These are phyloP conservation scores for Aramus guarauna DNA, from an alignment of 2,113 vertebrate species.

Conservation along the genomic window DNA sequence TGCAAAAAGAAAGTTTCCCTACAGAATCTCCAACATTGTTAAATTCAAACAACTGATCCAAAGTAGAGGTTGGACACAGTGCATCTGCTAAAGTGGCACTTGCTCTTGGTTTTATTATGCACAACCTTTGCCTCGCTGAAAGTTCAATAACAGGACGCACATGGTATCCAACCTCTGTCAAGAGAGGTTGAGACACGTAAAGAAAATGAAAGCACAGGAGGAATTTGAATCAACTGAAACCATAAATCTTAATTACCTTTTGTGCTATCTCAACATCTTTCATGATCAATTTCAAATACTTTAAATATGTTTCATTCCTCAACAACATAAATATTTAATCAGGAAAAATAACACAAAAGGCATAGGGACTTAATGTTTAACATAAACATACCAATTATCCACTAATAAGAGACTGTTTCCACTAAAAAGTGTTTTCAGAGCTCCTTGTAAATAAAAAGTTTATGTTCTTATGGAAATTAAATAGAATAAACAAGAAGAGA, in stretches of 20 bases:
- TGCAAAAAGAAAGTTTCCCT: background rate
- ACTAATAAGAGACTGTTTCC: background rate
- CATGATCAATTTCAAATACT: background rate
- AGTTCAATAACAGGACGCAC: background rate
- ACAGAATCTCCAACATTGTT: background rate
- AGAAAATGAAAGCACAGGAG: background rate
- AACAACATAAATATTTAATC: background rate
- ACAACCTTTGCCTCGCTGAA: slow-evolving; percentile 22
- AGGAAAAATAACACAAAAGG: background rate
- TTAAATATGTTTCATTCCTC: background rate
- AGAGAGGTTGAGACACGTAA: background rate
- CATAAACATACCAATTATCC: background rate
- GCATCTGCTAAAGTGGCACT: background rate
- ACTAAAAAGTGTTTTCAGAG: background rate
- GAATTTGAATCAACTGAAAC: background rate
- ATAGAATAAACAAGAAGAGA: background rate
- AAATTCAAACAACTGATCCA: background rate
- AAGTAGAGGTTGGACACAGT: background rate
- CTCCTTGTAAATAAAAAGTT: background rate
- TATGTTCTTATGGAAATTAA: background rate
- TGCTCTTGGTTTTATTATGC: background rate
- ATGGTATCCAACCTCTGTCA: background rate
- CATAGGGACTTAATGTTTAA: background rate
- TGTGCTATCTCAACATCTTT: background rate
- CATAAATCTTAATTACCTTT: background rate